Base-by-base conservation (phyloP, 2,113 vertebrate genomes). In the Myrmophylax atrothorax region DNA sequence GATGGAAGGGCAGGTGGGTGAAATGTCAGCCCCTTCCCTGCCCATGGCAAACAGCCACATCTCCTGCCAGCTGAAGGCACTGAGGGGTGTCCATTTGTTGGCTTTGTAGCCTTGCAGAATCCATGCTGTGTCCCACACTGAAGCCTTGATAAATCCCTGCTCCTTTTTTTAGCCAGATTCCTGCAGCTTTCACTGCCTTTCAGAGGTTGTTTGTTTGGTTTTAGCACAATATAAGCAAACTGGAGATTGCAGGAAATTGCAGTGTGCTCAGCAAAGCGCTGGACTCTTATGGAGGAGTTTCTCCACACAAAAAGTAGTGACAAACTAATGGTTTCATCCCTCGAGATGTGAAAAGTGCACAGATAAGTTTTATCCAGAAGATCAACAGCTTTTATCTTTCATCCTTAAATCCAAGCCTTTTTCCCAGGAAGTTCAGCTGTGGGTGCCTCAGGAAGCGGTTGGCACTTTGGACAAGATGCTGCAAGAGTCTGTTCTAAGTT, bases 361-460 rank as follows among this genome's bases (percentile, higher is more conserved):
- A 53, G 91, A 70, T 23, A 81, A 59, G 44, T 70, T 87, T 82
- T 85, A 88, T 42, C 92, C 95, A 60, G 77, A 14, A 84, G 87
- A 84, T 92, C 85, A 95, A 67, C 64, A 84, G n/a, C 66, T 84
- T 90, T 67, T 64, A 47, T 46, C 81, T 91, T 88, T 18, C 68
- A 70, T 37, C 79, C 13, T 53, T 66, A 75, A 66, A 87, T 47
- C 64, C 79, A 58, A 87, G 25, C n/a, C 8, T 10, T 33, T 58
- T 94, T 76, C 75, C 91, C 85, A 74, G 86, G 76, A 66, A 75
- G 40, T 88, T 94, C 72, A 82, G 63, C 77, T 12, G 37, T 1
- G 24, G 59, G 59, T 14, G 17, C 68, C 91, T 90, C 77, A 20
- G 44, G 72, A 68, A 62, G 56, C 95, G 59, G 59, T 2, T 4